These are phyloP conservation scores for Platysteira castanea DNA, from an alignment of 2,113 vertebrate species.

Conservation along the genomic window DNA sequence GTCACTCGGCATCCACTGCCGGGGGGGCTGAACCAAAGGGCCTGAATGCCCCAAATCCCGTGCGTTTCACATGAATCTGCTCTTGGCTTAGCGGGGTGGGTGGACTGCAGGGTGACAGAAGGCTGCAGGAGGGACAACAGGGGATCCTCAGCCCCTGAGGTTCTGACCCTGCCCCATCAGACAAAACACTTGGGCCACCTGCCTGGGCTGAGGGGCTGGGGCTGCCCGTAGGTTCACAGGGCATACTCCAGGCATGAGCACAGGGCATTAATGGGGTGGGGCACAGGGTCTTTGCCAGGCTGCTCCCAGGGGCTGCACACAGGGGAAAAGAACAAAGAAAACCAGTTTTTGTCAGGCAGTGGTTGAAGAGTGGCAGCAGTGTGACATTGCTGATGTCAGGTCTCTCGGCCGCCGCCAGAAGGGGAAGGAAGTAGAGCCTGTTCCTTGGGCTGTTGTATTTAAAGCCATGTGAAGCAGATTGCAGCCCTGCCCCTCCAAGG, in stretches of 20 bases:
- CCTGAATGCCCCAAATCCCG: neutral
- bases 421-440: constrained; percentile 39
- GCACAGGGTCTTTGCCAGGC: neutral
- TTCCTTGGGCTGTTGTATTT: neutral
- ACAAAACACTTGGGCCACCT: neutral
- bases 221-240: neutral
- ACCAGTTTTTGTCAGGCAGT: neutral
- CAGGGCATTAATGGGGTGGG: neutral
- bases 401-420: accelerated
- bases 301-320: neutral
- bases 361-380: neutral
- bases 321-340: neutral
- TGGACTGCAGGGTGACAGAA: neutral
- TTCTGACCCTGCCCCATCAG: neutral
- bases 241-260: neutral
- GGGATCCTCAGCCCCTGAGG: accelerated
- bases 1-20: neutral
- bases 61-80: neutral
- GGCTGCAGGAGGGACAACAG: neutral
- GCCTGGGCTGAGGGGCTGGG: neutral
- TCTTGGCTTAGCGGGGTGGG: neutral
- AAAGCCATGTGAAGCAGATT: neutral
- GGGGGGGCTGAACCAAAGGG: accelerated
- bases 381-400: neutral
- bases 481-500: neutral